Conservation (phyloP, 2,113 vertebrate species). For the Vanacampus margaritifer region DNA sequence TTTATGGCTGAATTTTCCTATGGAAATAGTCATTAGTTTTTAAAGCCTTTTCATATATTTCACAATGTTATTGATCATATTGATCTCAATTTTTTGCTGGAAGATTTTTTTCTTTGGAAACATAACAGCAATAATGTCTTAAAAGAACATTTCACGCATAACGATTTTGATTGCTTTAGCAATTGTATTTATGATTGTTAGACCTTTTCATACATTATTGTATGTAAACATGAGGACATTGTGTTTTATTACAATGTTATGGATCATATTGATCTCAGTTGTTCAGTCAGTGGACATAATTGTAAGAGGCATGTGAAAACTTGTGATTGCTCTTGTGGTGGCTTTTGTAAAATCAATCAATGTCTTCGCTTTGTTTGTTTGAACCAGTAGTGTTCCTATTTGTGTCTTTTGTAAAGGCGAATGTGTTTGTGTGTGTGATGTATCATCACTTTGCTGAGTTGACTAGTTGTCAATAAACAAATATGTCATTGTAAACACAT, state of each 20-base stretch:
- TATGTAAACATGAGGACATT: not conserved
- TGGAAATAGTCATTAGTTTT: slow-evolving; percentile 4
- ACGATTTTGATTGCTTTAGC: slow-evolving; percentile 18
- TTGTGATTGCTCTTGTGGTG: not conserved
- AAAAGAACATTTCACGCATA: slow-evolving; percentile 22
- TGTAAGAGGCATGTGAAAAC: not conserved
- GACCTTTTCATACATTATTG: not conserved
- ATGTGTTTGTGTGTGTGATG: slow-evolving; percentile 28
- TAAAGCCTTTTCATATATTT: not conserved
- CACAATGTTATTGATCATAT: slow-evolving; percentile 6
- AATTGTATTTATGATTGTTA: slow-evolving; percentile 2
- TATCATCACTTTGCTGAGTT: slow-evolving; percentile 19
- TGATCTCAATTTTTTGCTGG: not conserved
- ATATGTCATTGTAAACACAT: not conserved
- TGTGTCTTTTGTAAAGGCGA: slow-evolving; percentile 26
- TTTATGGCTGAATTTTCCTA: not conserved
- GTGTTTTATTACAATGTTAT: not conserved
- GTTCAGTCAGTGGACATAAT: not conserved
- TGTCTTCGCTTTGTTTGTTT: not conserved
- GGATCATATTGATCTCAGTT: not conserved
- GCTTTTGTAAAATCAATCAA: not conserved
- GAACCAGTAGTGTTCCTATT: not conserved
- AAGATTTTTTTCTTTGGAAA: slow-evolving; percentile 5
- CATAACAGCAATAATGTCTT: not conserved
- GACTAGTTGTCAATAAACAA: slow-evolving; percentile 1